These are phyloP conservation scores for Pomacea maculata DNA, from an alignment of 1,140 invertebrate genomes.

Conservation along the genomic window DNA sequence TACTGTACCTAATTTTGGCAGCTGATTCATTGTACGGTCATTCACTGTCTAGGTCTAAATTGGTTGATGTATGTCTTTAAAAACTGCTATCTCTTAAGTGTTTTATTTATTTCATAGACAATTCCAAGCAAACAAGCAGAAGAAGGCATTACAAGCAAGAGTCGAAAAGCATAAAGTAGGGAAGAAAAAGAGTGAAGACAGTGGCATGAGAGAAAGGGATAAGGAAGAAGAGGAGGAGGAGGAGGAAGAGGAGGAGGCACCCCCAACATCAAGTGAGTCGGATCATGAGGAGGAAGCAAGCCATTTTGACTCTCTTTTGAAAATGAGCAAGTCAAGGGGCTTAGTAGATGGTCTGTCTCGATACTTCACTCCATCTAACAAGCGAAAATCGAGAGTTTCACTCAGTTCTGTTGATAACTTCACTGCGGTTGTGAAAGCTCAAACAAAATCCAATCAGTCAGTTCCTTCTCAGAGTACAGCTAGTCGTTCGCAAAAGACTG, in stretches of 20 bases:
- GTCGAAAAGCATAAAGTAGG: conserved; percentile 11
- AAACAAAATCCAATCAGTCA: conserved; percentile 6
- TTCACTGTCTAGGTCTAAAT: too few species aligned
- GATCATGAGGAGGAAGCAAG: conserved; percentile 42
- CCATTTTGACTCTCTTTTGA: conserved; percentile 54
- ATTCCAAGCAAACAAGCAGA: conserved; percentile 29
- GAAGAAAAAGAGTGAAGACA: conserved; percentile 18
- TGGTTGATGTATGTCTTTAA: too few species aligned
- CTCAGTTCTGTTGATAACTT: conserved; percentile 52
- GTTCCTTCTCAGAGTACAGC: conserved; percentile 1
- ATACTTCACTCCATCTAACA: conserved; percentile 65
- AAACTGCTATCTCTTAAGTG: not conserved
- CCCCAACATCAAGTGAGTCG: conserved; percentile 52
- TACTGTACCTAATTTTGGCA: too few species aligned
- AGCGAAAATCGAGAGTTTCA: conserved; percentile 63
- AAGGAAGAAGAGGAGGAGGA: conserved; percentile 14
- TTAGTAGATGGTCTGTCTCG: conserved; percentile 63
- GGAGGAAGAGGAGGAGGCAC: conserved; percentile 19
- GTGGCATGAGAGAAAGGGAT: conserved; percentile 7
- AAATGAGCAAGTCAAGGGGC: conserved; percentile 59
- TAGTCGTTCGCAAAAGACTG: conserved; percentile 58
- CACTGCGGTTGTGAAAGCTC: conserved; percentile 30
- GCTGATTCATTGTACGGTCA: too few species aligned
- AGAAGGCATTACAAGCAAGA: conserved; percentile 16
- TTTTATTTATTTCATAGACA: conserved; percentile 16